These are phyloP conservation scores for Sarotherodon lohbergeri DNA, from an alignment of 2,113 vertebrate genomes.

Conservation along the genomic window DNA sequence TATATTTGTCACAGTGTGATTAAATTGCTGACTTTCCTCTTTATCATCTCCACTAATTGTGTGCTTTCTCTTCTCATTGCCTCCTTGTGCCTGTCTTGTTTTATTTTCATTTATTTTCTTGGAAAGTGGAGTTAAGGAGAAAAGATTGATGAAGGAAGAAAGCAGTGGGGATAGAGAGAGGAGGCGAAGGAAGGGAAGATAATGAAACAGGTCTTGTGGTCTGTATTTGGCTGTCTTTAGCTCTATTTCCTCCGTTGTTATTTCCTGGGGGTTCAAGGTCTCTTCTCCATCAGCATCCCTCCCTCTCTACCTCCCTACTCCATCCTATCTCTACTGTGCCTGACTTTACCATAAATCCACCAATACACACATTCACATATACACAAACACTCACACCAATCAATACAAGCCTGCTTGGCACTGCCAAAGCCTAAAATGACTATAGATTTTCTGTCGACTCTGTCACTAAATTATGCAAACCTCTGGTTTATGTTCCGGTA, in stretches of 20 bases:
- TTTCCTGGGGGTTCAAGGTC: conserved; percentile 43
- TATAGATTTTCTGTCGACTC: conserved; percentile 66
- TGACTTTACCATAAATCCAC: conserved; percentile 57
- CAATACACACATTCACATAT: conserved; percentile 36
- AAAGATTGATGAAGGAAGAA: background rate
- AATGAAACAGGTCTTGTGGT: background rate
- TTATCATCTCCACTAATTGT: background rate
- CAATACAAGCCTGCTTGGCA: conserved; percentile 67
- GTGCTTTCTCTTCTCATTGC: background rate
- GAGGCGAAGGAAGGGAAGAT: background rate
- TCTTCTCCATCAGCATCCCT: conserved; percentile 23
- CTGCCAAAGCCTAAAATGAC: conserved; percentile 71
- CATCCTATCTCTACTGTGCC: background rate
- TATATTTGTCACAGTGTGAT: background rate
- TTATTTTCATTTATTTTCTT: background rate
- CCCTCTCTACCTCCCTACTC: conserved; percentile 1
- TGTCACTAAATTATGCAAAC: conserved; percentile 69
- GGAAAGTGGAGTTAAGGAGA: background rate
- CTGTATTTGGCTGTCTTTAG: conserved; percentile 9
- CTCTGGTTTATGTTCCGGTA: conserved; percentile 53
- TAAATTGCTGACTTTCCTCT: background rate
- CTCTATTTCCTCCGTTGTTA: conserved; percentile 43
- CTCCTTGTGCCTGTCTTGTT: background rate
- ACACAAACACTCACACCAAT: conserved; percentile 38
- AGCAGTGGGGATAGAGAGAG: background rate